These are phyloP conservation scores for Phrynocephalus guinanensis DNA, from an alignment of 2,797 vertebrate species.

Conservation along the genomic window DNA sequence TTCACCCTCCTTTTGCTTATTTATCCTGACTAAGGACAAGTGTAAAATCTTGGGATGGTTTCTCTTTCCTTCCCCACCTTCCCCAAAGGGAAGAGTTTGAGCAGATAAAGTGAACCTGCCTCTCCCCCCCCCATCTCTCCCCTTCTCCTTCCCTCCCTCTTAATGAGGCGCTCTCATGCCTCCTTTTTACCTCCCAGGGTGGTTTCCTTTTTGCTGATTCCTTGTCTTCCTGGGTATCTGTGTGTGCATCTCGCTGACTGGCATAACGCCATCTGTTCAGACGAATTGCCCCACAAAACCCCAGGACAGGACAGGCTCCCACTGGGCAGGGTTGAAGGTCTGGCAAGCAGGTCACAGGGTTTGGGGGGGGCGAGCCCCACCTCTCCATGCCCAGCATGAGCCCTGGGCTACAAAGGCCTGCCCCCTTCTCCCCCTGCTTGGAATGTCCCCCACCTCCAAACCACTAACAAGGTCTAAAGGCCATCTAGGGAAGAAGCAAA, in stretches of 20 bases:
- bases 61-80: too few species aligned
- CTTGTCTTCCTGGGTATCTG: neutral
- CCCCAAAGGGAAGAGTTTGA: neutral
- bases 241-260: neutral
- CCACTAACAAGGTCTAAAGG: too few species aligned
- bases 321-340: neutral
- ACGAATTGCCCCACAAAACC: neutral
- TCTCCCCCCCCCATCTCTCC: neutral
- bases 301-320: neutral
- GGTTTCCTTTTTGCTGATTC: constrained; percentile 5
- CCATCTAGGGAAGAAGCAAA: too few species aligned
- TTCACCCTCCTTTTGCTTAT: neutral
- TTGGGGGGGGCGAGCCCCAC: rapidly evolving
- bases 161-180: neutral
- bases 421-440: too few species aligned
- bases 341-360: too few species aligned
- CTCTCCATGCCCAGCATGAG: too few species aligned
- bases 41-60: too few species aligned
- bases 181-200: neutral
- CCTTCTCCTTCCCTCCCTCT: neutral
- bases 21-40: neutral
- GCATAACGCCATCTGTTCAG: neutral
- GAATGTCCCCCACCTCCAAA: too few species aligned
- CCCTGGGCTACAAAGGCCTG: neutral
- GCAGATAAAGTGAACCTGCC: neutral